Conservation (phyloP, 2,113 vertebrate genomes). For the Phaetusa simplex region DNA sequence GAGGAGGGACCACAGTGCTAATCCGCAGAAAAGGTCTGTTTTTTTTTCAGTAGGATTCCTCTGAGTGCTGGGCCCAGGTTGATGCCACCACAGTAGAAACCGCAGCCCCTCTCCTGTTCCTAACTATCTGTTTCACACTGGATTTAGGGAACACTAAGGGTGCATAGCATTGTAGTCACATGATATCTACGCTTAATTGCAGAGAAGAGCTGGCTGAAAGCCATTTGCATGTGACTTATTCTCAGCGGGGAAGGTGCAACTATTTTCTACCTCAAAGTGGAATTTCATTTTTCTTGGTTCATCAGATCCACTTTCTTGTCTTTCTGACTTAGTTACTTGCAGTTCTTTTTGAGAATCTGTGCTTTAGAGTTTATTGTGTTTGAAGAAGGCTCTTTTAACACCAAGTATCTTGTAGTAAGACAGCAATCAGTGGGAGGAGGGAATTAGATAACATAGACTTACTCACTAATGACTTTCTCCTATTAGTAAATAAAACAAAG, state of each 20-base stretch:
- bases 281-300: not conserved
- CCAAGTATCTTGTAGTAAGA: not conserved
- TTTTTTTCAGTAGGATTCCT: not conserved
- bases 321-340: not conserved
- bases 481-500: not conserved
- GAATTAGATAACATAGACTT: not conserved
- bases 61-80: not conserved
- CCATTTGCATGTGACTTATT: not conserved
- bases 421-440: not conserved
- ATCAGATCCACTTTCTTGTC: rapidly evolving
- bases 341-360: not conserved
- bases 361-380: not conserved
- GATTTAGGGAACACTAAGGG: not conserved
- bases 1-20: not conserved
- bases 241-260: not conserved
- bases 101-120: not conserved
- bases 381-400: not conserved
- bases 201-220: not conserved
- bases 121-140: not conserved
- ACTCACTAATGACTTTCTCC: not conserved
- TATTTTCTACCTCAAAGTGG: not conserved
- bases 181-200: not conserved
- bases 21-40: not conserved
- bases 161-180: rapidly evolving
- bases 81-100: not conserved